Evolutionary conservation across 1,140 invertebrate species (phyloP), one percentile per base, ranked within the genome.

Genomic region (Hermetia illucens): DNA sequence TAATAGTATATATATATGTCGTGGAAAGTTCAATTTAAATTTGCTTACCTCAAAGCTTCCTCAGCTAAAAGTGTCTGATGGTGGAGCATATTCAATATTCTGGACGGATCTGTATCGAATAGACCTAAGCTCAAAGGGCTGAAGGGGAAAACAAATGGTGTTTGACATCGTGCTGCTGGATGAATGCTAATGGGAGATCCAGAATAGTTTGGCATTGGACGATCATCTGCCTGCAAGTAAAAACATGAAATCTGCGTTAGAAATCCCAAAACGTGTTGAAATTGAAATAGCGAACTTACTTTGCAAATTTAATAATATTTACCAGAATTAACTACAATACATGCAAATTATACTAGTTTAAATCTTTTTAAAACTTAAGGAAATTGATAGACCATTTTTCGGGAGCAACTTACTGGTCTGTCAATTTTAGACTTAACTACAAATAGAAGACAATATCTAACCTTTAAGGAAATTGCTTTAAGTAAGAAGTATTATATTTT

Each of bases 71-170:
- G 55, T 35, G 58, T 57, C 45, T 61, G 58, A 27, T 61, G 58
- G 34, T 58, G 58, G 20, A 61, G 41, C 36, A 61, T 51, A 43
- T 46, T 51, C 36, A 61, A 44, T 27, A 61, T 58, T 57, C 55
- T 55, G 58, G 55, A 60, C 53, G 58, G 57, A 61, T 60, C 58
- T 17, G 58, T 52, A 45, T 61, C 58, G 43, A 60, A 60, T 34
- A 58, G 45, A 46, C 53, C 53, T 39, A 61, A 39, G 13, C 57
- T 56, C 34, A 59, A 44, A 8, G 58, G 54, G 12, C n/a, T 30
- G 24, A 60, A 58, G n/a, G 58, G 57, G 36, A 60, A 57, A 38
- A 53, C 48, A 33, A 60, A 60, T 19, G 57, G 56, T 8, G 54
- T 53, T 15, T 54, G 56, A 36, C 56, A 59, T 10, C 54, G 50